Conservation (phyloP, 2,113 vertebrate species). For the Cranoglanis bouderius region DNA sequence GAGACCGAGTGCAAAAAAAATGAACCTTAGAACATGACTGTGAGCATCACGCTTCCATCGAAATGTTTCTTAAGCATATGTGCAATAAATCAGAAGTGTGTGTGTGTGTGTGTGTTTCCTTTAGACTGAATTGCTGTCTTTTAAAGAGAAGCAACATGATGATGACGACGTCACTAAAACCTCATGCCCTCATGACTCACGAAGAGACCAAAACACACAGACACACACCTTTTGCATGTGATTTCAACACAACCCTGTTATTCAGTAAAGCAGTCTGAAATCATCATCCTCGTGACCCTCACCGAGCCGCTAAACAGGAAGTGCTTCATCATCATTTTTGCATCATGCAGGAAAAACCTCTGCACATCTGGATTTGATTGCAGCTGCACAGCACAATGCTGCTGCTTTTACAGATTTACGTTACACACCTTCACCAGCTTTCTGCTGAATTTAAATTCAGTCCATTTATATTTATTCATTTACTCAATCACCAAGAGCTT, state of each 20-base stretch:
- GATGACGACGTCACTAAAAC: not conserved
- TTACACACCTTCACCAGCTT: not conserved
- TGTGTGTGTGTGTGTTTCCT: not conserved
- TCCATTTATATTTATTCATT: not conserved
- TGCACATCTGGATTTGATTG: slow-evolving; percentile 20
- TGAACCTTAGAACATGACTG: not conserved
- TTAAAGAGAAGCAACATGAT: not conserved
- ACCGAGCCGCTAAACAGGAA: not conserved
- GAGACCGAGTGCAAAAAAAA: too few relatives aligned
- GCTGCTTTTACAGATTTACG: not conserved
- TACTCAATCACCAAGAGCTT: not conserved
- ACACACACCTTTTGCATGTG: not conserved
- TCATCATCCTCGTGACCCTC: not conserved
- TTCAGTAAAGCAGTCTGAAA: not conserved
- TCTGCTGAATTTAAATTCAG: not conserved
- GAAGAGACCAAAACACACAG: not conserved
- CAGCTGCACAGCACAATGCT: not conserved
- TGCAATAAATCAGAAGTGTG: not conserved
- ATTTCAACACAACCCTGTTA: not conserved
- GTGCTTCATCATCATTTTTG: not conserved
- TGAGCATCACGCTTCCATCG: not conserved
- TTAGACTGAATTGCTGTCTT: not conserved
- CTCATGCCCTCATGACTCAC: not conserved
- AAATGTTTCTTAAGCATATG: not conserved
- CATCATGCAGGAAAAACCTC: not conserved